Evolutionary conservation across 2,797 vertebrate species (phyloP).

Genomic region (Nyctibius grandis): DNA sequence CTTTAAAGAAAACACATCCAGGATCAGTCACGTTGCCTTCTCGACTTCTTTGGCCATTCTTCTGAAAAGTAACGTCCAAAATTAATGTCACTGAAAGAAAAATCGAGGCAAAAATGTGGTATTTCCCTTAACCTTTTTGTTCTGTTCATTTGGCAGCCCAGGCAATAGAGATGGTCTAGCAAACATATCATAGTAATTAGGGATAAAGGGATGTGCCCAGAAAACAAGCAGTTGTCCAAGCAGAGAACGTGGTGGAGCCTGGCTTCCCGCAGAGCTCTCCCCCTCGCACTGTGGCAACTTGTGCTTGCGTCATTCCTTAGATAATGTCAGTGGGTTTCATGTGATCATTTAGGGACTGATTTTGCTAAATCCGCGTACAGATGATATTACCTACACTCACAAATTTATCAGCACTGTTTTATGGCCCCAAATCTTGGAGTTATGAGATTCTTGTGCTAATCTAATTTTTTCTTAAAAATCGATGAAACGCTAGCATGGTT

Average conservation of each 20-base stretch:
- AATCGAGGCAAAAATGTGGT: accelerated
- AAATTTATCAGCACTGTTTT: neutral
- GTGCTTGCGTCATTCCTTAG: neutral
- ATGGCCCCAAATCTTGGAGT: too few relatives aligned
- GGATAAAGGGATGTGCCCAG: neutral
- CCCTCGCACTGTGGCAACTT: accelerated
- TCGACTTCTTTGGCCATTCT: neutral
- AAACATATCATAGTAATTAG: neutral
- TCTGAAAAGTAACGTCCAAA: neutral
- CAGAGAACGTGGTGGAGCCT: neutral
- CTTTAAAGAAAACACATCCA: neutral
- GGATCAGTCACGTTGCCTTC: neutral
- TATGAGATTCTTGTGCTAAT: neutral
- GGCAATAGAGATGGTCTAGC: neutral
- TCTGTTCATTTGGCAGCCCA: neutral
- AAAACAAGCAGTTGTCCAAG: neutral
- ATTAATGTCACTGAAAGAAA: neutral
- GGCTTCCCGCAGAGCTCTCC: neutral
- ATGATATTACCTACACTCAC: neutral
- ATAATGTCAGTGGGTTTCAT: neutral
- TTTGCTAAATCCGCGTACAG: neutral
- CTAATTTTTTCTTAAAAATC: neutral
- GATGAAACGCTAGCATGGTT: accelerated
- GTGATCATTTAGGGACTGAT: neutral
- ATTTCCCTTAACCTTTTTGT: neutral